These are phyloP conservation scores for Cataglyphis rosenhaueri DNA, from an alignment of 2,888 invertebrate genomes.

Conservation along the genomic window DNA sequence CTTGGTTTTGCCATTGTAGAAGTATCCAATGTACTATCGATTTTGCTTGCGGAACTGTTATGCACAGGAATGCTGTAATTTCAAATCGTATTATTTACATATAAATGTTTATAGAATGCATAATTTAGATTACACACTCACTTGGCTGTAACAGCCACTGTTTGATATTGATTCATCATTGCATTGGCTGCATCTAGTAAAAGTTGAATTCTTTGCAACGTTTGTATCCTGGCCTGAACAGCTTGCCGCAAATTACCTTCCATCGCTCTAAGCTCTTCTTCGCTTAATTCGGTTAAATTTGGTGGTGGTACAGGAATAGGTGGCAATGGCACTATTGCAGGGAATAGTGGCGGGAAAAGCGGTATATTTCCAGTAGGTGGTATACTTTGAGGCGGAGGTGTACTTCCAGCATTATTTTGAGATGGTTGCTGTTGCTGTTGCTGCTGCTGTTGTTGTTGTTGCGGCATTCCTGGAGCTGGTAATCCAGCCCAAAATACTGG, in stretches of 20 bases:
- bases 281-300: conserved; percentile 90
- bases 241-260: conserved; percentile 95
- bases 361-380: conserved; percentile 79
- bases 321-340: conserved; percentile 87
- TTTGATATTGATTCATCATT: conserved; percentile 97
- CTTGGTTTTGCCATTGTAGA: conserved; percentile 57
- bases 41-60: conserved; percentile 53
- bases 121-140: conserved; percentile 67
- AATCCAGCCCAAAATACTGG: conserved; percentile 79
- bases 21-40: conserved; percentile 55
- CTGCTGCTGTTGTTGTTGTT: conserved; percentile 65
- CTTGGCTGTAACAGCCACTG: conserved; percentile 87
- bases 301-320: conserved; percentile 93
- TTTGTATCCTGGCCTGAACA: conserved; percentile 96
- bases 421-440: conserved; percentile 65
- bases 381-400: conserved; percentile 74
- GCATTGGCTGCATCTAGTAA: conserved; percentile 97
- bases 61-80: conserved; percentile 78
- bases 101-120: neutral
- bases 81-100: neutral
- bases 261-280: conserved; percentile 94
- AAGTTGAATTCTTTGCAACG: conserved; percentile 93
- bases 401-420: conserved; percentile 65
- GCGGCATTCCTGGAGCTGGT: conserved; percentile 75
- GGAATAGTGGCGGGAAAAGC: conserved; percentile 87